These are phyloP conservation scores for Sesamia inferens DNA, from an alignment of 2,888 invertebrate species.

Conservation along the genomic window DNA sequence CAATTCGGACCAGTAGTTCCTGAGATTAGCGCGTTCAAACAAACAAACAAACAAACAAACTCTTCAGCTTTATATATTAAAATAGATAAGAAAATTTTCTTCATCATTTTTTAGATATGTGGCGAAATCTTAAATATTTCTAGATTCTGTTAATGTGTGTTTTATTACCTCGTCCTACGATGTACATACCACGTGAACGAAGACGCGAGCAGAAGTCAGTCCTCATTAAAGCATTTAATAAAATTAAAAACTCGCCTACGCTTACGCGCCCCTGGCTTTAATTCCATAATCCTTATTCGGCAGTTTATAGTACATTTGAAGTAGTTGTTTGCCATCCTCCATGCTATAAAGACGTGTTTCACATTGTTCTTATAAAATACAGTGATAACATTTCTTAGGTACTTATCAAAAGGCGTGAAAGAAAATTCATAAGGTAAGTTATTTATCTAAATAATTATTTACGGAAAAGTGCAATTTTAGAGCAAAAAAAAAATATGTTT, in stretches of 20 bases:
- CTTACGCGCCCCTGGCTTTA: slow-evolving; percentile 43
- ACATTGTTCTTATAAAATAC: slow-evolving; percentile 10
- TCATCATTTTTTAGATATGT: no score
- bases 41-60: no score
- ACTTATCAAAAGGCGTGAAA: slow-evolving; percentile 17
- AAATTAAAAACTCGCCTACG: slow-evolving; percentile 7
- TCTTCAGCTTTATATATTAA: no score
- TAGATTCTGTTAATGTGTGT: no score
- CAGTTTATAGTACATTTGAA: slow-evolving; percentile 18
- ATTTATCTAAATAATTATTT: neutral
- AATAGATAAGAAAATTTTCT: no score
- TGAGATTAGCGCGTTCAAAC: no score
- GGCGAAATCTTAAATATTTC: no score
- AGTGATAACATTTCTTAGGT: slow-evolving; percentile 27
- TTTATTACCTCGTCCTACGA: no score
- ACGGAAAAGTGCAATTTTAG: neutral
- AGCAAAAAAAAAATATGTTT: neutral
- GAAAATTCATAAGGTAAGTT: slow-evolving; percentile 47
- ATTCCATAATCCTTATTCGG: slow-evolving; percentile 56
- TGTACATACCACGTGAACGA: no score
- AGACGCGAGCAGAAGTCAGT: no score
- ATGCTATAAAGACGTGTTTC: slow-evolving; percentile 28
- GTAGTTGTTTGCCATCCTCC: slow-evolving; percentile 40
- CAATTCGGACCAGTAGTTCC: no score
- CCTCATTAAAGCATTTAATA: neutral